Percentiles rank a stretch among this genome's conserved stretches.
phyloP scores from a whole-genome alignment of 1,140 invertebrate species.

The Octopus sinensis region DNA sequence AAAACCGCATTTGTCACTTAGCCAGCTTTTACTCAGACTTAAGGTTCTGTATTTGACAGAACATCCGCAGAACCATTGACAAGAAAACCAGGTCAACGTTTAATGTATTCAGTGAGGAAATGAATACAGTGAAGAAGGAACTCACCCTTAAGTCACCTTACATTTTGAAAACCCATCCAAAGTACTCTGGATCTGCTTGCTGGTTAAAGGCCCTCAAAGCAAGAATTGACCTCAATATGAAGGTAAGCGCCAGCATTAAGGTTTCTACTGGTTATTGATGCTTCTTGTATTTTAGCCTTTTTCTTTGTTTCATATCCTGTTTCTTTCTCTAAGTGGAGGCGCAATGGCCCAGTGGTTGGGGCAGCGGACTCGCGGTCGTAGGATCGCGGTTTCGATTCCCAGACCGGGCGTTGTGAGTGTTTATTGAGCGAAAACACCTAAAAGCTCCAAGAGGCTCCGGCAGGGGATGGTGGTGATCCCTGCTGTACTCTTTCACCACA shows the following conservation, averaged over 20 bases:
- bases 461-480: no score
- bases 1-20: slow-evolving; percentile 11
- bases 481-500: no score
- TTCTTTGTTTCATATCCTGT: no score
- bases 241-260: slow-evolving; percentile 40
- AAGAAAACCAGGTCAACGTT: slow-evolving; percentile 67
- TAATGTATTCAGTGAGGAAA: slow-evolving; percentile 73
- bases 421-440: no score
- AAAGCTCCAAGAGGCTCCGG: no score
- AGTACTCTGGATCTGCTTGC: slow-evolving; percentile 69
- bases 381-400: no score
- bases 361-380: no score
- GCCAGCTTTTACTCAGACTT: background rate
- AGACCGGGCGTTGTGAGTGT: no score
- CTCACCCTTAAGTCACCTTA: slow-evolving; percentile 65
- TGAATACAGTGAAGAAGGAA: slow-evolving; percentile 71
- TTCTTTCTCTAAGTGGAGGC: no score
- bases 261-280: no score
- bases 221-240: slow-evolving; percentile 64
- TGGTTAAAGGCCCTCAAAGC: slow-evolving; percentile 66
- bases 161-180: slow-evolving; percentile 65
- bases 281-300: no score
- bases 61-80: slow-evolving; percentile 59
- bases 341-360: no score
- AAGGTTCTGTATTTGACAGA: slow-evolving; percentile 44